Conservation (phyloP, 2,888 invertebrate species). For the Cylindroiulus punctatus region DNA sequence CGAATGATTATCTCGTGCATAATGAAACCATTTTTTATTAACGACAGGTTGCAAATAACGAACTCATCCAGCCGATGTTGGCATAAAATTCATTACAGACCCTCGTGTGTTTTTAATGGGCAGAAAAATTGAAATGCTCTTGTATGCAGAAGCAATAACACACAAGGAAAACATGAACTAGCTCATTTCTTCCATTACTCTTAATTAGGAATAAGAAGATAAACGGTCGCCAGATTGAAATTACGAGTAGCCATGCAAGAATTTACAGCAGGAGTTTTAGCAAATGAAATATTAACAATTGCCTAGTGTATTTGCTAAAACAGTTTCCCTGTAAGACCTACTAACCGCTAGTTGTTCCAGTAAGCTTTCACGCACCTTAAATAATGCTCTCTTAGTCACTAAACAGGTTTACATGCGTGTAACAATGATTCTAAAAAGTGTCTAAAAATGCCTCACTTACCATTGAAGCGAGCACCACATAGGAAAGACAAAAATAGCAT, state of each 20-base stretch:
- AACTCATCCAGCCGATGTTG: not conserved
- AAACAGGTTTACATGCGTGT: no score
- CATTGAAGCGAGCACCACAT: not conserved
- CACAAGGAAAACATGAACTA: not conserved
- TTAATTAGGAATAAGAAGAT: not conserved
- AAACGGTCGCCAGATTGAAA: not conserved
- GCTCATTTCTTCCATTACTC: not conserved
- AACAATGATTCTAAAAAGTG: no score
- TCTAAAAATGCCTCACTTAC: no score
- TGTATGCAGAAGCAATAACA: not conserved
- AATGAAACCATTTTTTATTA: slow-evolving; percentile 15
- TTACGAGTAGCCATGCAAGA: not conserved
- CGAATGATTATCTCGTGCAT: not conserved
- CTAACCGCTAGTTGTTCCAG: no score
- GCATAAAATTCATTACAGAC: slow-evolving; percentile 17
- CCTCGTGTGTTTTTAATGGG: slow-evolving; percentile 6
- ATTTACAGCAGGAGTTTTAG: no score
- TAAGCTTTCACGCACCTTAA: no score
- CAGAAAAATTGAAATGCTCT: not conserved
- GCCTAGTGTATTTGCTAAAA: no score
- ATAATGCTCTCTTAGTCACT: no score
- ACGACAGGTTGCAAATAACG: slow-evolving; percentile 35
- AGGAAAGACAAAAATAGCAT: not conserved
- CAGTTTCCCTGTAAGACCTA: no score
- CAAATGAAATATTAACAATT: no score